Base-by-base conservation (phyloP, 2,797 vertebrate genomes). In the Avahi laniger region DNA sequence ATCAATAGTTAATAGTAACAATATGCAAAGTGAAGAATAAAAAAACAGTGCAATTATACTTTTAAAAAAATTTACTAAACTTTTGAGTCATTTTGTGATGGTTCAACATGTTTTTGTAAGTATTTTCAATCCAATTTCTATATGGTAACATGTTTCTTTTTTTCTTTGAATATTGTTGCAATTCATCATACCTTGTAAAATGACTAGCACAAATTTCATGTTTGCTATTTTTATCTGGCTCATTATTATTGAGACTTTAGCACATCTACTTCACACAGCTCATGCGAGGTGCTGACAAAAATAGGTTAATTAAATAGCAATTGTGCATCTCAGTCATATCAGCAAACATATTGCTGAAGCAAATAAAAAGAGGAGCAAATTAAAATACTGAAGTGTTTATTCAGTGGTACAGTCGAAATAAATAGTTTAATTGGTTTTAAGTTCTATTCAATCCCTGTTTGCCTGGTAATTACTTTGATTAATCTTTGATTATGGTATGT, bases 261-360 rank as follows among this genome's bases (percentile, higher is more conserved):
- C 70, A 30, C 26, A 72, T 59, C 43, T 50, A 92, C 96, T 97
- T 90, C 96, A 95, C 0, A 22, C 22, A 54, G 95, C 76, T 84
- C 43, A n/a, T 33, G 78, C 11, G 88, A 98, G 95, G 96, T 91
- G 75, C 96, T 93, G 83, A 95, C 90, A 92, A 93, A 98, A 97
- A 43, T 88, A 98, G 96, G 97, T 98, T 98, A 97, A 98, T 98
- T 97, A 98, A 98, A 93, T 83, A 94, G 79, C 59, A 97, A 93
- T 93, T 22, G 5, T 92, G 86, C 43, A 87, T 91, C 93, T 93
- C 92, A 59, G 82, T 61, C 89, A 38, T 52, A 95, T 97, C 95
- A 97, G 97, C 93, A 97, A 96, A 95, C 70, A 89, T 61, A 92
- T 12, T 90, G 84, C 93, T 17, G 0, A 65, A 97, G 94, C 93